Conservation (phyloP, 2,888 invertebrate species). For the Matsumyia berberina region DNA sequence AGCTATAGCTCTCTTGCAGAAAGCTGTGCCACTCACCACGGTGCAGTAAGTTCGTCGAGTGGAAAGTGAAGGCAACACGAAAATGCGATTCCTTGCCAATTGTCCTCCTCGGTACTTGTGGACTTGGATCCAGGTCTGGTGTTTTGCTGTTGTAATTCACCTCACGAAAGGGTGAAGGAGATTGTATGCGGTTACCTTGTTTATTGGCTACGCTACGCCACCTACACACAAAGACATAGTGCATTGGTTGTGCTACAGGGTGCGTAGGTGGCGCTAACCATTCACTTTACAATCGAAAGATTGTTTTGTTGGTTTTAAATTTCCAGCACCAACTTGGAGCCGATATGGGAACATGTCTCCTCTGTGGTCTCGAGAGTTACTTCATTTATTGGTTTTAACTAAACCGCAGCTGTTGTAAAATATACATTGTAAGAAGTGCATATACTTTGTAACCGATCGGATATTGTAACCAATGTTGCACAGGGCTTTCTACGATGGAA, state of each 20-base stretch:
- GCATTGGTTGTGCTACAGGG: slow-evolving; percentile 40
- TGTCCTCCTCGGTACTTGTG: slow-evolving; percentile 49
- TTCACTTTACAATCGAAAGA: slow-evolving; percentile 71
- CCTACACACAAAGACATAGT: slow-evolving; percentile 53
- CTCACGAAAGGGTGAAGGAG: slow-evolving; percentile 59
- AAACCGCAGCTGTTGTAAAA: slow-evolving; percentile 7
- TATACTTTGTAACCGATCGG: slow-evolving; percentile 4
- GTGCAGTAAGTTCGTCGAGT: slow-evolving; percentile 15
- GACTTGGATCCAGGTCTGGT: slow-evolving; percentile 26
- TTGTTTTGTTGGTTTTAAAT: slow-evolving; percentile 51
- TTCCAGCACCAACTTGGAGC: slow-evolving; percentile 11
- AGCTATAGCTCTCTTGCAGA: too few relatives aligned
- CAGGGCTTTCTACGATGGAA: too few relatives aligned
- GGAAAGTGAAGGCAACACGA: slow-evolving; percentile 65
- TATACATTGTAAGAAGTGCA: neutral
- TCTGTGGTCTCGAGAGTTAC: slow-evolving; percentile 17
- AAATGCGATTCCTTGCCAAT: slow-evolving; percentile 46
- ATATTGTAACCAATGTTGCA: neutral
- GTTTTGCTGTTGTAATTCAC: slow-evolving; percentile 50
- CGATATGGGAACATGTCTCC: neutral
- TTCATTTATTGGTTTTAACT: slow-evolving; percentile 3
- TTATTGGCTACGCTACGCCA: slow-evolving; percentile 69
- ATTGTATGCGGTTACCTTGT: slow-evolving; percentile 57
- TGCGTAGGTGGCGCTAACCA: slow-evolving; percentile 76
- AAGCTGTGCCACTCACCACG: slow-evolving; percentile 28